Evolutionary conservation across 1,140 invertebrate genomes (phyloP), one percentile per base, ranked within the genome.

Genomic region (Apis mellifera): DNA sequence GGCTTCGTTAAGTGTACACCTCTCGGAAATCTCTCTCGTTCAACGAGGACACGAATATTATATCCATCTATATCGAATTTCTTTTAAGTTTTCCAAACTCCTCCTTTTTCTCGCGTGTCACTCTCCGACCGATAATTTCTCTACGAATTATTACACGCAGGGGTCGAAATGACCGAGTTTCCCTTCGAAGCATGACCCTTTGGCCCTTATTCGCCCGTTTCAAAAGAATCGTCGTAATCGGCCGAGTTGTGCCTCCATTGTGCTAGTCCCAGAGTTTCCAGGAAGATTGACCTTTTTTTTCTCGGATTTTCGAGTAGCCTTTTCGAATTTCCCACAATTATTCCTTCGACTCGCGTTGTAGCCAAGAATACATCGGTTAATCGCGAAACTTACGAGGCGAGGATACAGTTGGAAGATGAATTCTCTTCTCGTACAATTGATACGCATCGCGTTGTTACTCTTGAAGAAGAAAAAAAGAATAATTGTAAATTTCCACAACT

Each of bases 281-380:
- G 50, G 57, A 52, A 85, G 83, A 85, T 77, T 72, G 73, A 82
- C 84, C 75, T 82, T 74, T 85, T 42, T 42, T 42, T 42, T 42
- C 5, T 42, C 5, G 64, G 54, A 82, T 86, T 59, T 32, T 82
- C 83, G 70, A 85, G 78, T 84, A 72, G 85, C 5, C 26, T 65
- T 78, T 75, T 86, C 59, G 65, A 78, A 72, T 69, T 82, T 74
- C 55, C 60, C 60, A 21, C 54, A 81, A 81, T 78, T 78, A 64
- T 68, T 70, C 74, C 50, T 73, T 48, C 21, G 4, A 21, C 55
- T 17, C 21, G 26, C 54, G 52, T 69, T 32, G 23, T 19, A 60
- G 23, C 17, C 66, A n/a, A 32, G 11, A 13, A 50, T 50, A 26
- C 52, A 60, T 26, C 2, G 42, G 4, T 42, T 69, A 59, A 26